Evolutionary conservation across 2,797 vertebrate genomes (phyloP).

Genomic region (Sebastolobus altivelis): DNA sequence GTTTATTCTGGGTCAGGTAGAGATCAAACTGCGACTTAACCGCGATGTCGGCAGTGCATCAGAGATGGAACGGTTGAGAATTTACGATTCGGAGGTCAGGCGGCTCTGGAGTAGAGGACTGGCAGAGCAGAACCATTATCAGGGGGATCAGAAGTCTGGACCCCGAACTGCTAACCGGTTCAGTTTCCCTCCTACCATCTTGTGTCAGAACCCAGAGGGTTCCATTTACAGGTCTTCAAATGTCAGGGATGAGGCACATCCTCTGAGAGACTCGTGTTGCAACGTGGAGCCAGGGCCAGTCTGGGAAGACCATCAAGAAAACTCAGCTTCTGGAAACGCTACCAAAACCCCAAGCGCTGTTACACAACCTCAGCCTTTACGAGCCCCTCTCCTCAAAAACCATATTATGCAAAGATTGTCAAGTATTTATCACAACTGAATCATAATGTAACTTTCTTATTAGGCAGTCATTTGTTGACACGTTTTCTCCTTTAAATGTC

Average conservation of each 20-base stretch:
- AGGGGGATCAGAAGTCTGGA: constrained; percentile 22
- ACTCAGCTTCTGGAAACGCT: constrained; percentile 61
- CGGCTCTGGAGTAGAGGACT: constrained; percentile 1
- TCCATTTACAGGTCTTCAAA: constrained; percentile 76
- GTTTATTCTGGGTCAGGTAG: constrained; percentile 51
- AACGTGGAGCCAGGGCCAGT: constrained; percentile 46
- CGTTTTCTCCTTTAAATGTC: constrained; percentile 39
- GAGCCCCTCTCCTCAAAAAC: constrained; percentile 58
- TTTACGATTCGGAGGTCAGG: neutral
- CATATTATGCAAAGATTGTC: constrained; percentile 64
- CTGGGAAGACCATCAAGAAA: constrained; percentile 74
- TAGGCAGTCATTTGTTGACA: constrained; percentile 55
- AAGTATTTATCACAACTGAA: constrained; percentile 49
- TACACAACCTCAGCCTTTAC: constrained; percentile 56
- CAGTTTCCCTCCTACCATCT: constrained; percentile 60
- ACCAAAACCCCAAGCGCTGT: constrained; percentile 55
- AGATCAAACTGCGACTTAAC: constrained; percentile 45
- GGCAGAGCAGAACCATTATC: constrained; percentile 27
- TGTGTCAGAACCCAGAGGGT: constrained; percentile 55
- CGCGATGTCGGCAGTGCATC: constrained; percentile 30
- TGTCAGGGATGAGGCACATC: constrained; percentile 77
- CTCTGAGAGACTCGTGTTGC: constrained; percentile 75
- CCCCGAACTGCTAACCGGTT: constrained; percentile 26
- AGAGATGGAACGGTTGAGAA: neutral
- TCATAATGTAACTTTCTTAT: constrained; percentile 32